Conservation (phyloP, 2,113 vertebrate species). For the Natator depressus region DNA sequence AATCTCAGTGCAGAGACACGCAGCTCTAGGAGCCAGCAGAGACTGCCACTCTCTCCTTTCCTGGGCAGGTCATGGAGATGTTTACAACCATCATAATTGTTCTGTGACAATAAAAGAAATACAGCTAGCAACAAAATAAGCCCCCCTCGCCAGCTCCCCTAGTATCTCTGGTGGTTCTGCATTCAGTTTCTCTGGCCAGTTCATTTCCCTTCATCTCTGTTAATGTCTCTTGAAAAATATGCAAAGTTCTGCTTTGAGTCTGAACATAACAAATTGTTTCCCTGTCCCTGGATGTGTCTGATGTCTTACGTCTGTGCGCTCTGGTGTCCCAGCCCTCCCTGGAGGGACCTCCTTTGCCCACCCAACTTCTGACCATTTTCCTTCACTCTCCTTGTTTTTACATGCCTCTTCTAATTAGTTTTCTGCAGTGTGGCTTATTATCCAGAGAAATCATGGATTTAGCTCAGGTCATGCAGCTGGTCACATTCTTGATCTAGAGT, state of each 20-base stretch:
- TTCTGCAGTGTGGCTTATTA: neutral
- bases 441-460: neutral
- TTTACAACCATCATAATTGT: accelerated
- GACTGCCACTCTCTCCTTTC: neutral
- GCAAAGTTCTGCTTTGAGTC: neutral
- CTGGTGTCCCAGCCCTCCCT: accelerated
- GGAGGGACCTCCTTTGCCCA: neutral
- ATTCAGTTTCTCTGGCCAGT: neutral
- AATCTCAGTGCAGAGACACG: neutral
- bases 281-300: accelerated
- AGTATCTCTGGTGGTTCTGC: neutral
- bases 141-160: neutral
- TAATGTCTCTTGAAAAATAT: neutral
- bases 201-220: neutral
- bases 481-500: neutral
- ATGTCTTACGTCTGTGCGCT: neutral
- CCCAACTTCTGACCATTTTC: neutral
- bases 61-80: neutral
- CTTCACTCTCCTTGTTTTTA: neutral
- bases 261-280: neutral
- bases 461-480: neutral
- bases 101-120: neutral
- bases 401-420: neutral
- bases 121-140: neutral
- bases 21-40: accelerated